A percentile compares a stretch with the other conserved stretches of the same genome.
Conservation (phyloP, 35 echinoderm and acorn worm genomes). For the Strongylocentrotus purpuratus region DNA sequence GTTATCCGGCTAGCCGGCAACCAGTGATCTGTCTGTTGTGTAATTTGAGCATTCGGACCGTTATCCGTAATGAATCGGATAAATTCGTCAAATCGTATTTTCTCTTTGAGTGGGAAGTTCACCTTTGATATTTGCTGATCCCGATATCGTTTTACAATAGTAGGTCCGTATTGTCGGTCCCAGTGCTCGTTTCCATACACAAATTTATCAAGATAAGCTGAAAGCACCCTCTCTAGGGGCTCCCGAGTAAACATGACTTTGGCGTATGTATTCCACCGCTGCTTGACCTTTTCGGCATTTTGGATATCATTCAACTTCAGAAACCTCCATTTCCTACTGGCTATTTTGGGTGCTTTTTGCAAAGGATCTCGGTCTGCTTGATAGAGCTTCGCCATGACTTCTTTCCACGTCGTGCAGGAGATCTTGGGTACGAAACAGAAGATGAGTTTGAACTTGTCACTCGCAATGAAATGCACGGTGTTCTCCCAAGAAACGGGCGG, state of each 20-base stretch:
- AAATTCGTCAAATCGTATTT: constrained; percentile 67
- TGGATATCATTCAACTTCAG: constrained; percentile 1
- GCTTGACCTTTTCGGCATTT: neutral
- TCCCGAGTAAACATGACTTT: constrained; percentile 76
- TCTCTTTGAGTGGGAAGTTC: neutral
- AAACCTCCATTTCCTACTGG: neutral
- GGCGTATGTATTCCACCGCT: constrained; percentile 42
- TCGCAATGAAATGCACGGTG: constrained; percentile 28
- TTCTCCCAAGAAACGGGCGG: constrained; percentile 36
- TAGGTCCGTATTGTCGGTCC: constrained; percentile 52
- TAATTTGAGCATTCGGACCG: constrained; percentile 34
- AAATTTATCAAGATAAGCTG: constrained; percentile 68
- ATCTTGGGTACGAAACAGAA: constrained; percentile 78
- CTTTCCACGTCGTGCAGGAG: constrained; percentile 78
- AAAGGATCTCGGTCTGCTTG: neutral
- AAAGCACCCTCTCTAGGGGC: constrained; percentile 59
- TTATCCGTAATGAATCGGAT: constrained; percentile 68
- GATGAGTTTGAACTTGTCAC: constrained; percentile 59
- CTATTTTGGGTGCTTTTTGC: neutral
- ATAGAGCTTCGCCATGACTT: neutral
- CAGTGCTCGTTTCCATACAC: neutral
- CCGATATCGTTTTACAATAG: constrained; percentile 41
- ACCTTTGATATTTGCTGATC: neutral
- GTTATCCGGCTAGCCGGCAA: constrained; percentile 58
- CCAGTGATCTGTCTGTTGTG: constrained; percentile 69